Conservation (phyloP, 2,888 invertebrate genomes). For the Tyria jacobaeae region DNA sequence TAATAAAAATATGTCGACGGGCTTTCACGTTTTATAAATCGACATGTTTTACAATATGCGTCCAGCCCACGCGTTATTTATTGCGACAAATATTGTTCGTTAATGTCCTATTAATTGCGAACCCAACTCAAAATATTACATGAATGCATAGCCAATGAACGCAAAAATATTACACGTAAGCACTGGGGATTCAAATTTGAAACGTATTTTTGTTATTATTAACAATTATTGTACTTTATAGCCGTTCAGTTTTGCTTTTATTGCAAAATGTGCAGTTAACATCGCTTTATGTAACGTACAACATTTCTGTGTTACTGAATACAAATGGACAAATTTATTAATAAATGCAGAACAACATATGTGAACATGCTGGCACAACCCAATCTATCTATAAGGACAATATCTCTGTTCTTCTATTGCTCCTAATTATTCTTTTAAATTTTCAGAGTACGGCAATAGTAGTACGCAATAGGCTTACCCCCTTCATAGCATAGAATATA, state of each 20-base stretch:
- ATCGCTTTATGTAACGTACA: conserved; percentile 3
- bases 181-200: conserved; percentile 16
- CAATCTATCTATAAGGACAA: no score
- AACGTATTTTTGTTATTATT: conserved; percentile 43
- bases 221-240: conserved; percentile 40
- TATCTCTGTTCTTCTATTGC: no score
- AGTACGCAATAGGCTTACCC: no score
- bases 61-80: conserved; percentile 64
- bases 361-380: background rate
- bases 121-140: conserved; percentile 35
- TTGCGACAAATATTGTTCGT: conserved; percentile 67
- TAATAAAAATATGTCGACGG: conserved; percentile 9
- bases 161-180: conserved; percentile 21
- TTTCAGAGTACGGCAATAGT: no score
- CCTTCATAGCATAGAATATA: no score
- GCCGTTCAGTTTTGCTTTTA: conserved; percentile 24
- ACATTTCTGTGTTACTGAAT: background rate
- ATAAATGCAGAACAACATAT: background rate
- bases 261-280: conserved; percentile 15
- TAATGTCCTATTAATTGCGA: conserved; percentile 62
- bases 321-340: background rate
- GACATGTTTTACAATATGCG: conserved; percentile 45
- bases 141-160: conserved; percentile 8
- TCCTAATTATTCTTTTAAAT: no score
- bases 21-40: conserved; percentile 45